These are phyloP conservation scores for Seira musarum DNA, from an alignment of 2,888 invertebrate genomes.

Conservation along the genomic window DNA sequence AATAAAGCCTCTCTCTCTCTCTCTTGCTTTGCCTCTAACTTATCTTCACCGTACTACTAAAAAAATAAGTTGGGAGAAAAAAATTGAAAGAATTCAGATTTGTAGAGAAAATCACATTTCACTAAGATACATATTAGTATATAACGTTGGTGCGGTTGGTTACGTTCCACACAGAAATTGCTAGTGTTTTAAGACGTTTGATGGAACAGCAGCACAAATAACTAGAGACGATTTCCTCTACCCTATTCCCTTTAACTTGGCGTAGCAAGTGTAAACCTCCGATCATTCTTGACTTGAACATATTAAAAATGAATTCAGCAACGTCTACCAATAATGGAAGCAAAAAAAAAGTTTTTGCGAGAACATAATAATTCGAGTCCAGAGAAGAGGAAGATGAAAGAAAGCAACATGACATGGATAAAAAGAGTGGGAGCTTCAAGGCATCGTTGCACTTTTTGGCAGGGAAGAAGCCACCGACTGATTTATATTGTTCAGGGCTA, in stretches of 20 bases:
- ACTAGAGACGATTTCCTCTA: neutral
- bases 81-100: neutral
- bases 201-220: too few species aligned
- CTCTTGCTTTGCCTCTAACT: neutral
- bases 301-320: neutral
- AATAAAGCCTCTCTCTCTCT: neutral
- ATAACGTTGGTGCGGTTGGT: neutral
- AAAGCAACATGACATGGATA: slow-evolving; percentile 12
- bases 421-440: slow-evolving; percentile 5
- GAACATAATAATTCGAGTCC: too few species aligned
- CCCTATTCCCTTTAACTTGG: neutral
- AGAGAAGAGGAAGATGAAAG: neutral
- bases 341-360: neutral
- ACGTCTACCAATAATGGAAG: neutral
- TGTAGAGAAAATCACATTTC: neutral
- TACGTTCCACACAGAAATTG: neutral
- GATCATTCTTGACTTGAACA: neutral
- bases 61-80: neutral
- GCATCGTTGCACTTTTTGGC: slow-evolving; percentile 7
- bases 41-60: too few species aligned
- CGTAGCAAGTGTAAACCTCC: too few species aligned
- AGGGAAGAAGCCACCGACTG: neutral
- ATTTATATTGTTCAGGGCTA: slow-evolving; percentile 12
- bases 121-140: neutral
- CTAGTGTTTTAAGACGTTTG: too few species aligned